A percentile compares a stretch with the other conserved stretches of the same genome.
Evolutionary conservation across 23 tunicate species (phyloP).

Genomic region (Styela plicata): DNA sequence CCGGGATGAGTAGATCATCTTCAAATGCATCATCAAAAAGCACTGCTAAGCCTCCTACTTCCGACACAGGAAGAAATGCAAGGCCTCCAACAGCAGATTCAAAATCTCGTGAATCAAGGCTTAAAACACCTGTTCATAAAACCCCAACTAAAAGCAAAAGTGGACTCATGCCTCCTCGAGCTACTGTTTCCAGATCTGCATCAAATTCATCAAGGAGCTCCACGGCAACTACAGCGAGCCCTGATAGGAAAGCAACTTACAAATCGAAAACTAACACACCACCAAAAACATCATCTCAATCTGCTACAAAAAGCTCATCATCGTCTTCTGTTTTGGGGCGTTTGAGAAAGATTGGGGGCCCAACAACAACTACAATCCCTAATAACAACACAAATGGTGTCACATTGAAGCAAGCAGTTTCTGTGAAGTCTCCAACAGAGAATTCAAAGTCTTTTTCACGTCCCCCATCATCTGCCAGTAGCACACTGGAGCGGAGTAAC

Average conservation of each 20-base stretch:
- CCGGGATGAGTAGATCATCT: not conserved
- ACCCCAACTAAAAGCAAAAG: constrained; percentile 15
- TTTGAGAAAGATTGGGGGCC: constrained; percentile 48
- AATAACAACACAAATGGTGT: constrained; percentile 12
- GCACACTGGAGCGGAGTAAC: not conserved
- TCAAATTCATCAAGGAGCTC: constrained; percentile 25
- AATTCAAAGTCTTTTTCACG: constrained; percentile 17
- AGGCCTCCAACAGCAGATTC: not conserved
- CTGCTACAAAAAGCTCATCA: not conserved
- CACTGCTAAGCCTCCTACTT: not conserved
- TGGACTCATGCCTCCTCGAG: constrained; percentile 17
- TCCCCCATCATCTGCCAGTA: not conserved
- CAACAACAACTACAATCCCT: constrained; percentile 25
- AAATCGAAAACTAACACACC: constrained; percentile 26
- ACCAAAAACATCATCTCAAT: not conserved
- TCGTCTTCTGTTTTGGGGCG: constrained; percentile 66
- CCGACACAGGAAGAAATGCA: not conserved
- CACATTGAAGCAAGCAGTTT: constrained; percentile 5
- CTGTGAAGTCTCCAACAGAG: constrained; percentile 45
- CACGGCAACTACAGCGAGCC: constrained; percentile 14
- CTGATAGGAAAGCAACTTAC: constrained; percentile 6
- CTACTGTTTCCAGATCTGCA: constrained; percentile 21
- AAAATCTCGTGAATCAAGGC: not conserved
- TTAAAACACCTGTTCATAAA: not conserved
- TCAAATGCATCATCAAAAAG: not conserved